These are phyloP conservation scores for Cheilosia urbana DNA, from an alignment of 2,888 invertebrate genomes.

Conservation along the genomic window DNA sequence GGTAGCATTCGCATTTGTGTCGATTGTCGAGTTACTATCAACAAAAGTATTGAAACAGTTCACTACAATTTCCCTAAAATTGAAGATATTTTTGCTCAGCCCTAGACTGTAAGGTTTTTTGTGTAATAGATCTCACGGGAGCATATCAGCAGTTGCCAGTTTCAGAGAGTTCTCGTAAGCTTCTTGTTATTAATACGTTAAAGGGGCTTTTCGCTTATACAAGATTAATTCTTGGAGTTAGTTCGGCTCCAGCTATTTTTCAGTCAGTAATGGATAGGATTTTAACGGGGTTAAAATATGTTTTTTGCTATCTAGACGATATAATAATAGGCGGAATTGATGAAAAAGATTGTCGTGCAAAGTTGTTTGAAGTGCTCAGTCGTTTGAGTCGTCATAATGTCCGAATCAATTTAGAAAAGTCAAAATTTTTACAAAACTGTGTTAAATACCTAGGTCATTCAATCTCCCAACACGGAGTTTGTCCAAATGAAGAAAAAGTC, in stretches of 20 bases:
- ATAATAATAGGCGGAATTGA: constrained; percentile 39
- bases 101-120: constrained; percentile 73
- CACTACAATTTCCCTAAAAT: constrained; percentile 78
- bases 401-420: constrained; percentile 14
- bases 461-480: constrained; percentile 37
- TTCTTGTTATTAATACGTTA: constrained; percentile 73
- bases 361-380: neutral
- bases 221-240: constrained; percentile 50
- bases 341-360: constrained; percentile 1
- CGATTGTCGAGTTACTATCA: constrained; percentile 77
- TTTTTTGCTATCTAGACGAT: constrained; percentile 48
- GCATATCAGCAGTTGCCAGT: constrained; percentile 74
- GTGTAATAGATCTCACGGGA: constrained; percentile 68
- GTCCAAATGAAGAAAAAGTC: constrained; percentile 56
- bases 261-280: constrained; percentile 53
- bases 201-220: constrained; percentile 33
- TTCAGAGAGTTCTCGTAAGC: constrained; percentile 65
- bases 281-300: constrained; percentile 26
- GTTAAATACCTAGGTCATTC: constrained; percentile 57
- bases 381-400: constrained; percentile 5
- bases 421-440: constrained; percentile 1
- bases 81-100: constrained; percentile 78
- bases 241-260: constrained; percentile 49
- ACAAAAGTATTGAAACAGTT: constrained; percentile 66
- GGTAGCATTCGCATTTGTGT: constrained; percentile 76